A percentile compares a stretch with the other conserved stretches of the same genome.
Evolutionary conservation across 1,140 invertebrate species (phyloP).

Genomic region (Drosophila punjabiensis): DNA sequence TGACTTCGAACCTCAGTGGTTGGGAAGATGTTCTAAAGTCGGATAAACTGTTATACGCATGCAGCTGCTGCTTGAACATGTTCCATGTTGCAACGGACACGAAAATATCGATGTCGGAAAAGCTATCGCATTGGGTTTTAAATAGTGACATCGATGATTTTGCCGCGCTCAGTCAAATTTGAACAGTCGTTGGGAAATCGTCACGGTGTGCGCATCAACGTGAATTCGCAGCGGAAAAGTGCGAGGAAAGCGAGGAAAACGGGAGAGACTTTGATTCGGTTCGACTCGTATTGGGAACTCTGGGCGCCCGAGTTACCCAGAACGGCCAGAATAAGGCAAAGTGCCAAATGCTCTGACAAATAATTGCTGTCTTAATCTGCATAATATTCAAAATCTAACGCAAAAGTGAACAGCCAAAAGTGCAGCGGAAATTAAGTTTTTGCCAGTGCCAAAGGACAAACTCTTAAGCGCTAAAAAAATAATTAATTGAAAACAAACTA

Average conservation of each 20-base stretch:
- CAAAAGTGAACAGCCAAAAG: slow-evolving; percentile 31
- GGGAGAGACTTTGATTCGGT: slow-evolving; percentile 45
- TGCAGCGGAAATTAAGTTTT: slow-evolving; percentile 34
- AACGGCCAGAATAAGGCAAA: slow-evolving; percentile 28
- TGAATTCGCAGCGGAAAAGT: slow-evolving; percentile 62
- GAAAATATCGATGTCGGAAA: slow-evolving; percentile 7
- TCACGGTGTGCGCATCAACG: slow-evolving; percentile 76
- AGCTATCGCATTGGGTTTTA: not conserved
- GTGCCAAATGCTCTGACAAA: slow-evolving; percentile 62
- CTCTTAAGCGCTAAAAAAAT: slow-evolving; percentile 9
- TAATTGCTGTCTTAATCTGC: slow-evolving; percentile 35
- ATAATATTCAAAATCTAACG: slow-evolving; percentile 22
- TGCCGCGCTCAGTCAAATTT: slow-evolving; percentile 6
- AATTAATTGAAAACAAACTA: slow-evolving; percentile 14
- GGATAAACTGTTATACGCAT: too few relatives aligned
- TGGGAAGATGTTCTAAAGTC: not conserved
- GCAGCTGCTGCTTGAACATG: not conserved
- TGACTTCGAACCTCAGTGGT: not conserved
- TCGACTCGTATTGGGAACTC: slow-evolving; percentile 57
- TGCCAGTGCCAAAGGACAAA: slow-evolving; percentile 41
- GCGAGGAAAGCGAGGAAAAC: slow-evolving; percentile 48
- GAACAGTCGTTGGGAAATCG: slow-evolving; percentile 74
- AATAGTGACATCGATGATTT: slow-evolving; percentile 5
- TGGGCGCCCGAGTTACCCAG: slow-evolving; percentile 51
- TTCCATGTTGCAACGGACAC: slow-evolving; percentile 1